phyloP scores from a whole-genome alignment of 2,797 vertebrate genomes.

The Lutjanus campechanus region DNA sequence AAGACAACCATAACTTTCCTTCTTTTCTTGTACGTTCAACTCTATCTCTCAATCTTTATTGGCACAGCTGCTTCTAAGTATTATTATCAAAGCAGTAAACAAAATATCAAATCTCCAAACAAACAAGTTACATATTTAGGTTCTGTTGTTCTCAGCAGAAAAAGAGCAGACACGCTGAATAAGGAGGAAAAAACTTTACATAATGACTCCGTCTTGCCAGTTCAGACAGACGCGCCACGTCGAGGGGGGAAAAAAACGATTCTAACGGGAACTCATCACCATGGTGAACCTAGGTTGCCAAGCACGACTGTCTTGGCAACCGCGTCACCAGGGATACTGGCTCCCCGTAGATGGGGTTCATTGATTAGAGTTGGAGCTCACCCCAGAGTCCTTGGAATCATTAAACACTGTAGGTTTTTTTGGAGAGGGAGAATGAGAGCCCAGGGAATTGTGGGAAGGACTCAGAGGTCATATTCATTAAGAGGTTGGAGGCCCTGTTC shows the following conservation, averaged over 20 bases:
- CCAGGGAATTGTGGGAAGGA: slow-evolving; percentile 75
- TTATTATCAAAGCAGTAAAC: slow-evolving; percentile 1
- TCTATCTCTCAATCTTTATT: not conserved
- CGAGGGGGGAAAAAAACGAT: slow-evolving; percentile 58
- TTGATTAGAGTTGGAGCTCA: slow-evolving; percentile 83
- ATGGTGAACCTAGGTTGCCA: slow-evolving; percentile 81
- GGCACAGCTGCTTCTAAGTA: too few species aligned
- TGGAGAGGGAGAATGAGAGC: slow-evolving; percentile 65
- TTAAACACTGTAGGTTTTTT: slow-evolving; percentile 82
- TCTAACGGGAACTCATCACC: slow-evolving; percentile 83
- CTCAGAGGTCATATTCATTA: slow-evolving; percentile 78
- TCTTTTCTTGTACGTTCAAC: slow-evolving; percentile 16
- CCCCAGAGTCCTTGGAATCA: slow-evolving; percentile 83
- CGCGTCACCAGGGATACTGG: slow-evolving; percentile 71
- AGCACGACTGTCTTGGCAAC: slow-evolving; percentile 80
- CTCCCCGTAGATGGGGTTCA: slow-evolving; percentile 81
- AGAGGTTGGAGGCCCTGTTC: slow-evolving; percentile 72
- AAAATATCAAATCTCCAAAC: slow-evolving; percentile 31
- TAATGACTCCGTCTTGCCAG: slow-evolving; percentile 77
- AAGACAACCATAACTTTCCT: not conserved
- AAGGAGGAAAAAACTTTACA: slow-evolving; percentile 81
- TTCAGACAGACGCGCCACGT: slow-evolving; percentile 85
- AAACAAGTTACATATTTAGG: slow-evolving; percentile 45
- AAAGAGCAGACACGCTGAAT: slow-evolving; percentile 83
- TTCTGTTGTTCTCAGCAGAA: slow-evolving; percentile 61